Evolutionary conservation across 2,113 vertebrate species (phyloP).

Genomic region (Odontesthes bonariensis): DNA sequence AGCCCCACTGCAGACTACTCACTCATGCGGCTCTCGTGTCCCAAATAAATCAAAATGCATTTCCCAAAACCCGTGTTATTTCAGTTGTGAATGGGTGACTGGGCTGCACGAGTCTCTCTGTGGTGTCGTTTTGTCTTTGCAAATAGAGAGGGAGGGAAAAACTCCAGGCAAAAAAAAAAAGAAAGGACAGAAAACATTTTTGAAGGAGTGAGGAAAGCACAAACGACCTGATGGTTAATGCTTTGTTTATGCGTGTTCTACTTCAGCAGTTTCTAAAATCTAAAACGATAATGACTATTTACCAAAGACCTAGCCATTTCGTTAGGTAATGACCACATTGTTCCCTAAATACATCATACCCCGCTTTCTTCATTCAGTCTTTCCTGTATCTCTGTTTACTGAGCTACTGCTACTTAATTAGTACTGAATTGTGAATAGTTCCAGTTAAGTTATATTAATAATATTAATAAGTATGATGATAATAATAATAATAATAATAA

Average conservation of each 20-base stretch:
- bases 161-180: not conserved
- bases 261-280: not conserved
- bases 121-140: not conserved
- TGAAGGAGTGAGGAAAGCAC: too few relatives aligned
- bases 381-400: too few relatives aligned
- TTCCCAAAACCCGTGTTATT: constrained; percentile 40
- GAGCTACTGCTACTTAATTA: too few relatives aligned
- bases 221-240: too few relatives aligned
- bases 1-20: constrained; percentile 61
- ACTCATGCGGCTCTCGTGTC: constrained; percentile 61
- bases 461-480: too few relatives aligned
- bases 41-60: constrained; percentile 79
- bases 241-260: too few relatives aligned
- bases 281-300: not conserved
- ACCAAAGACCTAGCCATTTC: not conserved
- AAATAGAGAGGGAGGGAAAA: not conserved
- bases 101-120: constrained; percentile 20
- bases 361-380: too few relatives aligned
- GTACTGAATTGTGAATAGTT: too few relatives aligned
- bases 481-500: too few relatives aligned
- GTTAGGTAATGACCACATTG: too few relatives aligned
- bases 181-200: not conserved
- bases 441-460: too few relatives aligned
- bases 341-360: too few relatives aligned
- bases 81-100: constrained; percentile 27